phyloP scores from a whole-genome alignment of 2,797 vertebrate species.

The Austrolebias charrua region DNA sequence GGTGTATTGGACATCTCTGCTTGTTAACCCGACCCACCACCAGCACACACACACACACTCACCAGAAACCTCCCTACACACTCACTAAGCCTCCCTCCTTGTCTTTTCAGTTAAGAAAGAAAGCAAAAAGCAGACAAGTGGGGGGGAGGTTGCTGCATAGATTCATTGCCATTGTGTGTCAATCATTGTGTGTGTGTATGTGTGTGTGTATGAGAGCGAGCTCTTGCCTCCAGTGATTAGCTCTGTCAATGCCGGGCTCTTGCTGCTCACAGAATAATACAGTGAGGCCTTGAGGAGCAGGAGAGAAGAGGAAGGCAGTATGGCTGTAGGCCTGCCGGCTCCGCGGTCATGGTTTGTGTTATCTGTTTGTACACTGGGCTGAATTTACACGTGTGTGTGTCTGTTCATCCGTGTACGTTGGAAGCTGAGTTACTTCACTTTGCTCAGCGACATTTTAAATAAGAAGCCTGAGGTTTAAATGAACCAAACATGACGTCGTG shows the following conservation, averaged over 20 bases:
- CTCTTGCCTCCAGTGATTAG: conserved; percentile 75
- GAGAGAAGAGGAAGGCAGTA: conserved; percentile 61
- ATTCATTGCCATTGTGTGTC: conserved; percentile 84
- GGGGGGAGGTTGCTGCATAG: conserved; percentile 73
- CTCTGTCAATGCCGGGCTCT: conserved; percentile 74
- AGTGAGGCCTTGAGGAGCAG: conserved; percentile 74
- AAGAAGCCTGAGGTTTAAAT: conserved; percentile 34
- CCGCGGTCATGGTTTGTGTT: conserved; percentile 55
- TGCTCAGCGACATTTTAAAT: conserved; percentile 32
- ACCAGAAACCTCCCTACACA: conserved; percentile 25
- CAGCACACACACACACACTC: conserved; percentile 11
- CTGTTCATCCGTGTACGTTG: conserved; percentile 52
- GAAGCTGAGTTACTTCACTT: conserved; percentile 50
- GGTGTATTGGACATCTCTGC: conserved; percentile 68
- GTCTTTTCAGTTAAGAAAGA: conserved; percentile 76
- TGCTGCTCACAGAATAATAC: conserved; percentile 75
- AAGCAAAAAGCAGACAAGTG: conserved; percentile 69
- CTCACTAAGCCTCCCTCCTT: conserved; percentile 53
- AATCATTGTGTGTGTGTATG: conserved; percentile 76
- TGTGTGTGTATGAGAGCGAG: conserved; percentile 50
- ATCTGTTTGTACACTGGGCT: conserved; percentile 9
- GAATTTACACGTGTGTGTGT: conserved; percentile 46
- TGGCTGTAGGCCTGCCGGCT: conserved; percentile 55
- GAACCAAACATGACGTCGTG: conserved; percentile 19
- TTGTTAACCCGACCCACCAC: conserved; percentile 31